These are phyloP conservation scores for Hippasteria phrygiana DNA, from an alignment of 53 echinoderm and acorn worm genomes.

Conservation along the genomic window DNA sequence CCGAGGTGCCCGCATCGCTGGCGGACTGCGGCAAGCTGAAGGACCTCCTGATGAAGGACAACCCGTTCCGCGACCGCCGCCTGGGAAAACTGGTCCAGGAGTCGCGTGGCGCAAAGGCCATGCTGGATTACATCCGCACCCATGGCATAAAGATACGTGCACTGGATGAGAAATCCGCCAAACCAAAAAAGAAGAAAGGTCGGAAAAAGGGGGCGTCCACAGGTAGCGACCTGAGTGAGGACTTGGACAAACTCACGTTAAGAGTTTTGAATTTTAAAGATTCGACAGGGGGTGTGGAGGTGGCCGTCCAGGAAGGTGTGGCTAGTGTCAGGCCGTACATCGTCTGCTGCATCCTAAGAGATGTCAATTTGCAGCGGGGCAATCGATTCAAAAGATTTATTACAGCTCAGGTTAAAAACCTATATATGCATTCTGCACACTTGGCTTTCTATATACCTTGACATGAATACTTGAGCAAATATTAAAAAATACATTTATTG, in stretches of 20 bases:
- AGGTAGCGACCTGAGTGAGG: constrained; percentile 65
- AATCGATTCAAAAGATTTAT: constrained; percentile 90
- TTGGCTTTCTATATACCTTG: no score
- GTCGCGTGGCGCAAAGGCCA: constrained; percentile 77
- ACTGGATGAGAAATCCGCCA: background rate
- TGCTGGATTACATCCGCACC: constrained; percentile 76
- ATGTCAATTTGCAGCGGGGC: constrained; percentile 76
- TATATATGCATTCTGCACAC: no score
- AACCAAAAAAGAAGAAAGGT: constrained; percentile 68
- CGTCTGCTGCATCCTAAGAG: constrained; percentile 87
- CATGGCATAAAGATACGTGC: constrained; percentile 64
- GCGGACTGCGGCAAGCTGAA: constrained; percentile 85
- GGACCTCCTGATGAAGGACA: constrained; percentile 73
- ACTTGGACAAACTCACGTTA: constrained; percentile 62
- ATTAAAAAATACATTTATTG: no score
- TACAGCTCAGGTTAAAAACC: constrained; percentile 78
- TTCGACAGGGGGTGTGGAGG: constrained; percentile 68
- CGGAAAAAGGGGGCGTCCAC: constrained; percentile 59
- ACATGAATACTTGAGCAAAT: no score
- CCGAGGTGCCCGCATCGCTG: constrained; percentile 73
- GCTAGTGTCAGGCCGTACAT: constrained; percentile 83
- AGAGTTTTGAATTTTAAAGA: constrained; percentile 75
- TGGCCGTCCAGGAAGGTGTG: constrained; percentile 68
- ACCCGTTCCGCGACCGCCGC: constrained; percentile 85
- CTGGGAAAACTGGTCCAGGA: constrained; percentile 86